Evolutionary conservation across 2,797 vertebrate genomes (phyloP).

Genomic region (Enteromius thamalakanensis): DNA sequence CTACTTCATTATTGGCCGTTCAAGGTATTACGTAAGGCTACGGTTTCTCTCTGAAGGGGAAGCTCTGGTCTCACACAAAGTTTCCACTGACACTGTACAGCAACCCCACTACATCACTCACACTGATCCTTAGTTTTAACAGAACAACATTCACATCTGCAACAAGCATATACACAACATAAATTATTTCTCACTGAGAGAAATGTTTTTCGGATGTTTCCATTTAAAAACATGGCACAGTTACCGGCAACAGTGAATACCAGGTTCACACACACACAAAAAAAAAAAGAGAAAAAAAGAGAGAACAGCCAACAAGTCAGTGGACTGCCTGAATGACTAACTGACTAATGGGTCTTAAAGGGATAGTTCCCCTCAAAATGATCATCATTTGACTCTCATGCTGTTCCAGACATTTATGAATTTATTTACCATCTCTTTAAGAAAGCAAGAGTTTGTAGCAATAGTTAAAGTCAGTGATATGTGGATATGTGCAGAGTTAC

Average conservation of each 20-base stretch:
- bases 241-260: not conserved
- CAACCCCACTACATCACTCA: conserved; percentile 9
- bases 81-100: conserved; percentile 27
- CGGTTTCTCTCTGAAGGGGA: conserved; percentile 3
- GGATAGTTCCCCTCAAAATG: not conserved
- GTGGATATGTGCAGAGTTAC: not conserved
- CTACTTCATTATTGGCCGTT: not conserved
- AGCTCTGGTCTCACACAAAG: conserved; percentile 20
- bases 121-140: conserved; percentile 5
- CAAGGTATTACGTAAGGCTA: not conserved
- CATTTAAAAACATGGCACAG: conserved; percentile 2
- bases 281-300: not conserved
- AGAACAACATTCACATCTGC: conserved; percentile 4
- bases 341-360: conserved; percentile 11
- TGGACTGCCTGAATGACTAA: not conserved
- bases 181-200: not conserved
- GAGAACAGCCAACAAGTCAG: not conserved
- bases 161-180: not conserved
- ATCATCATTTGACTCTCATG: not conserved
- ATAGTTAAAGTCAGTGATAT: not conserved
- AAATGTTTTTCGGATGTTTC: not conserved
- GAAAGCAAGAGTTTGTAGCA: not conserved
- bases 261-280: not conserved
- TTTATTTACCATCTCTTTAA: not conserved
- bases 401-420: not conserved